Base-by-base conservation (phyloP, 2,888 invertebrate species). In the Macrosiphum euphorbiae region DNA sequence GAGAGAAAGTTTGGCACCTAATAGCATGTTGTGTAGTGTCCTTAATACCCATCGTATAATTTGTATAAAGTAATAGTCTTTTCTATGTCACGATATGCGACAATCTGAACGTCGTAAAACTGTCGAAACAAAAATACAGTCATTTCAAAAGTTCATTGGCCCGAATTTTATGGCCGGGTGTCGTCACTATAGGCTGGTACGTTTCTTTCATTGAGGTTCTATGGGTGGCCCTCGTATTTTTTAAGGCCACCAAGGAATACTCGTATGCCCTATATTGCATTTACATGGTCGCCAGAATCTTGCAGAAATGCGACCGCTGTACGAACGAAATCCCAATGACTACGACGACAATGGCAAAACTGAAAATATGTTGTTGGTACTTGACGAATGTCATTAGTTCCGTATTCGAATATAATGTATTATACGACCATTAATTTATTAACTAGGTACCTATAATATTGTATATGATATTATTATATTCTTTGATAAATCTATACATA, bases 1-100 rank as follows among this genome's bases (percentile, higher is more conserved):
- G 13, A 35, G 88, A 88, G 55, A 88, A 88, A 88, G 88, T 88
- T 55, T 55, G 88, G 55, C 55, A 55, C 8, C 24, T 88, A 52
- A 35, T 88, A 47, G 28, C 35, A 88, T 88, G 67, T 78, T 78
- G 35, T 35, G 35, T 78, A n/a, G 5, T 35, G 35, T 58, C 26
- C 55, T 58, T 58, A 58, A 35, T 78, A 78, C 5, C 78, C 78
- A 20, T 78, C 35, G 20, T 20, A 78, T 35, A 78, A 2, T 78
- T 78, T 78, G n/a, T n/a, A n/a, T n/a, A n/a, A n/a, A n/a, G n/a
- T n/a, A n/a, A n/a, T n/a, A n/a, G n/a, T n/a, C n/a, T n/a, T n/a
- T n/a, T n/a, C n/a, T n/a, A 28, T 20, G 35, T 88, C 35, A 88
- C 5, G 52, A 1, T 35, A 24, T 35, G 88, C 20, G 20, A 52